These are phyloP conservation scores for Thyatira batis DNA, from an alignment of 2,888 invertebrate species.

Conservation along the genomic window DNA sequence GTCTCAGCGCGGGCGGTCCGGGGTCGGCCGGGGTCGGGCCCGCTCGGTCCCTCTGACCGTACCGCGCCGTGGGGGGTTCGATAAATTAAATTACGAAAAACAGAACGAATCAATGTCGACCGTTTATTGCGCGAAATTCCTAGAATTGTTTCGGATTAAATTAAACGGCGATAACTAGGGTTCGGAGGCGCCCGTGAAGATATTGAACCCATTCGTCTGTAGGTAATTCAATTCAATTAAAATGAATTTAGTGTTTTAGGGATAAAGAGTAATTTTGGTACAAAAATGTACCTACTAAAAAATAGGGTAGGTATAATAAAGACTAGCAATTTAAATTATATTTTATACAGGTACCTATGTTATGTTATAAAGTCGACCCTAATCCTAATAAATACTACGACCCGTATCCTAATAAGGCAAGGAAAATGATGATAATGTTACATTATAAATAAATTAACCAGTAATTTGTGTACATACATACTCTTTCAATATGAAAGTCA, in stretches of 20 bases:
- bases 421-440: too few relatives aligned
- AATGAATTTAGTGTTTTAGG: neutral
- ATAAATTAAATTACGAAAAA: slow-evolving; percentile 57
- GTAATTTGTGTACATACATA: neutral
- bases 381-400: too few relatives aligned
- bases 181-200: neutral
- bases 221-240: neutral
- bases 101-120: slow-evolving; percentile 43
- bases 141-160: slow-evolving; percentile 3
- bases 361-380: too few relatives aligned
- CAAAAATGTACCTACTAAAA: too few relatives aligned
- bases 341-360: too few relatives aligned
- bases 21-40: slow-evolving; percentile 21
- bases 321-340: too few relatives aligned
- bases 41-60: neutral
- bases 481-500: slow-evolving; percentile 10
- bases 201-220: neutral
- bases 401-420: too few relatives aligned
- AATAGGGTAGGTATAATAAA: too few relatives aligned
- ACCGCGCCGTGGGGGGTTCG: slow-evolving; percentile 20
- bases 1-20: slow-evolving; percentile 37
- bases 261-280: too few relatives aligned
- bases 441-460: neutral
- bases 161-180: slow-evolving; percentile 5
- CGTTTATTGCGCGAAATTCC: slow-evolving; percentile 35